phyloP scores from a whole-genome alignment of 1,140 invertebrate species.

The Drosophila pallidifrons region DNA sequence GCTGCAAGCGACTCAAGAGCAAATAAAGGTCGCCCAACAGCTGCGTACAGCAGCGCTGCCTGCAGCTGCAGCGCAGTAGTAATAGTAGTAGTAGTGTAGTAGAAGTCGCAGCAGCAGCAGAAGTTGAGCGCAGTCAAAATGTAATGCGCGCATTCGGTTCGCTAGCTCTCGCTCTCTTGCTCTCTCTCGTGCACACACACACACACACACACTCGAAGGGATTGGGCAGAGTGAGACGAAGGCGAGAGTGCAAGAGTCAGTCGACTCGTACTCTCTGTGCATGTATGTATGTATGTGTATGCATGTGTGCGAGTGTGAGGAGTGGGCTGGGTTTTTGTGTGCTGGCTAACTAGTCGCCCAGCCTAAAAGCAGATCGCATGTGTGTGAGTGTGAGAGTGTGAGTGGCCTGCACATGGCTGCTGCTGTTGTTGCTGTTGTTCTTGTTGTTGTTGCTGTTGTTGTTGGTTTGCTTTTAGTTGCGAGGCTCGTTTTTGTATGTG shows the following conservation, averaged over 20 bases:
- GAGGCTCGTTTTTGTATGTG: slow-evolving; percentile 54
- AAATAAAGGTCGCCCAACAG: slow-evolving; percentile 70
- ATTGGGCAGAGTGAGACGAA: slow-evolving; percentile 3
- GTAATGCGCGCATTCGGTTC: slow-evolving; percentile 48
- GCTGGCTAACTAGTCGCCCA: slow-evolving; percentile 72
- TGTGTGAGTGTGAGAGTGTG: slow-evolving; percentile 42
- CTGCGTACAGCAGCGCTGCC: slow-evolving; percentile 53
- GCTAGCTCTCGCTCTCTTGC: slow-evolving; percentile 32
- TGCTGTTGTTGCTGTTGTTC: not conserved
- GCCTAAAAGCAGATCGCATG: slow-evolving; percentile 73
- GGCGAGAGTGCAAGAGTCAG: slow-evolving; percentile 15
- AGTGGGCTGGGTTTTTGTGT: slow-evolving; percentile 61
- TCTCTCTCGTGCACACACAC: slow-evolving; percentile 30
- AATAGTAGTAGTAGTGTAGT: slow-evolving; percentile 27
- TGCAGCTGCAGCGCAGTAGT: slow-evolving; percentile 35
- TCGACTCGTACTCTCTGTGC: not conserved
- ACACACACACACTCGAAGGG: slow-evolving; percentile 9
- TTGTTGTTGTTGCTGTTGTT: not conserved
- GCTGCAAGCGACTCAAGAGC: slow-evolving; percentile 64
- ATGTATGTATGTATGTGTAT: not conserved
- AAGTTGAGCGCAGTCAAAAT: slow-evolving; percentile 44
- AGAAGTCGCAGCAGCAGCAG: slow-evolving; percentile 21
- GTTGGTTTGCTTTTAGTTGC: slow-evolving; percentile 37
- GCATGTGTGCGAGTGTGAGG: slow-evolving; percentile 17
- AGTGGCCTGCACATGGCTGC: slow-evolving; percentile 43